Evolutionary conservation across 2,797 vertebrate species (phyloP).

Genomic region (Dermochelys coriacea): DNA sequence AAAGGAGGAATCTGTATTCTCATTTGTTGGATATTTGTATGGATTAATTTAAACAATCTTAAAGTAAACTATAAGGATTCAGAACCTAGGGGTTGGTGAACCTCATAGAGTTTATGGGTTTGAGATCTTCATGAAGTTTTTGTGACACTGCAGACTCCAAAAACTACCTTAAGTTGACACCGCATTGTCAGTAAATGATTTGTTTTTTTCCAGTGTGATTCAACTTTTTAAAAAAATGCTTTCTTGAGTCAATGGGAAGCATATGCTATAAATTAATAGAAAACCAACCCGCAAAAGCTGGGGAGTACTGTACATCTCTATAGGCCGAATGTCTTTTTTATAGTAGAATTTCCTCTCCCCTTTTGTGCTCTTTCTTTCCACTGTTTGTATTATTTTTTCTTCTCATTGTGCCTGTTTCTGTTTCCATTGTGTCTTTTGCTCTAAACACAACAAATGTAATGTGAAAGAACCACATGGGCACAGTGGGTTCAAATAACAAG

Average conservation of each 20-base stretch:
- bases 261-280: background rate
- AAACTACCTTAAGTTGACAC: background rate
- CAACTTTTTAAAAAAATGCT: background rate
- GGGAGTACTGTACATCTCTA: background rate
- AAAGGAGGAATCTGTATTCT: background rate
- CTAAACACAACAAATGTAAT: background rate
- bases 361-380: background rate
- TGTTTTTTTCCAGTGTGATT: background rate
- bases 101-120: background rate
- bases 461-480: background rate
- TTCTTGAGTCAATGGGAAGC: background rate
- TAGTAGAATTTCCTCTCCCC: background rate
- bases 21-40: background rate
- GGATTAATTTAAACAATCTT: background rate
- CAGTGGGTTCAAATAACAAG: background rate
- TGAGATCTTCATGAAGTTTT: background rate
- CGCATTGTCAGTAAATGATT: background rate
- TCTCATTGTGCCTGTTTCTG: background rate
- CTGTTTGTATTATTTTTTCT: background rate
- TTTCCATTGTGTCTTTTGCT: background rate
- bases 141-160: background rate
- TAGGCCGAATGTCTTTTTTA: background rate
- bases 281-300: background rate
- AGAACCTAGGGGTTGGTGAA: background rate
- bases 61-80: background rate